Percentiles rank a stretch among this genome's conserved stretches.
phyloP scores from a whole-genome alignment of 37 sponge, comb jelly and placozoan species.

The Ianthella basta region DNA sequence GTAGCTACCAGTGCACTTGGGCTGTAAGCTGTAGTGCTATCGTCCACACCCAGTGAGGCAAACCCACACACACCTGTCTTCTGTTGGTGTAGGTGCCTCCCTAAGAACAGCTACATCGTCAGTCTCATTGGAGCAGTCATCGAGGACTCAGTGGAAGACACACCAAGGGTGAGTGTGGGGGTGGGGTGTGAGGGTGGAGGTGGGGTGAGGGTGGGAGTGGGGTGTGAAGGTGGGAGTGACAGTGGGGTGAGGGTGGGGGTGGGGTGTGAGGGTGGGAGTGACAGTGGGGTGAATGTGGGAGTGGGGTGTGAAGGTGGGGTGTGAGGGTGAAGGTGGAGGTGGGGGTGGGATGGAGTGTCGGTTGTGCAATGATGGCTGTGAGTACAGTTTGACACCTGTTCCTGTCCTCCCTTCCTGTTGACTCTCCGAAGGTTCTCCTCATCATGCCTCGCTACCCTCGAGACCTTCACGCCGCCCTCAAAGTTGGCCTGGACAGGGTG shows the following conservation, averaged over 20 bases:
- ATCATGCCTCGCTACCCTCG: conserved; percentile 94
- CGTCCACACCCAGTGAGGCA: background rate
- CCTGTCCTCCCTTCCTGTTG: background rate
- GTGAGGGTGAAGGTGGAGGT: too few species aligned
- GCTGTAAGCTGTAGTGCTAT: background rate
- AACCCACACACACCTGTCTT: background rate
- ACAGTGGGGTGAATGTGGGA: too few species aligned
- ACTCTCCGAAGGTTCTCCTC: conserved; percentile 60
- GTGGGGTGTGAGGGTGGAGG: too few species aligned
- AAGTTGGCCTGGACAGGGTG: conserved; percentile 80
- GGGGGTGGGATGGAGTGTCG: too few species aligned
- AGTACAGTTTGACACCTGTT: too few species aligned
- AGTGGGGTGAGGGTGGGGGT: too few species aligned
- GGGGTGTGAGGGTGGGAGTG: too few species aligned
- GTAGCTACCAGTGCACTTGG: background rate
- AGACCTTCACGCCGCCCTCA: conserved; percentile 94
- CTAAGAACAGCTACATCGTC: conserved; percentile 87
- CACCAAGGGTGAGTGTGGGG: too few species aligned
- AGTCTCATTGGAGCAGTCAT: conserved; percentile 89
- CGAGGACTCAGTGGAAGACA: conserved; percentile 68
- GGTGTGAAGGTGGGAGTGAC: too few species aligned
- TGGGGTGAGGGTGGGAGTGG: too few species aligned
- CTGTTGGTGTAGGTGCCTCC: conserved; percentile 77
- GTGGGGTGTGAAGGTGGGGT: too few species aligned
- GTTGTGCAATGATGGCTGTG: too few species aligned